Conservation (phyloP, 2,113 vertebrate genomes). For the Choloepus hoffmanni region DNA sequence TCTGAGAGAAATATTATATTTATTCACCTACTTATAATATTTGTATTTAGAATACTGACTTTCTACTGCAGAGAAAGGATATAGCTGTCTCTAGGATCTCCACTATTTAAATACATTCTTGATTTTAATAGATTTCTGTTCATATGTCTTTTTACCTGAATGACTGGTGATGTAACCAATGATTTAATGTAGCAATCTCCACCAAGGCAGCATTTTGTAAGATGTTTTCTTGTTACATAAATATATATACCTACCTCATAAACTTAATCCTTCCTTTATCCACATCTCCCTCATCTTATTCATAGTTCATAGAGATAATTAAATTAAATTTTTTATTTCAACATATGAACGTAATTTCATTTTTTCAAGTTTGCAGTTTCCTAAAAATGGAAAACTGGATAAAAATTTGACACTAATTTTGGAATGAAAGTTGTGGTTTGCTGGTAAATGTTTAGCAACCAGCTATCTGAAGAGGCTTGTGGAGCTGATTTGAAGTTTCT, state of each 20-base stretch:
- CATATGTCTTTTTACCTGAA: background rate
- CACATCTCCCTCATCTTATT: background rate
- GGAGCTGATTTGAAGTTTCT: background rate
- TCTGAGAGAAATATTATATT: background rate
- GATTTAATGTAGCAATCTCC: background rate
- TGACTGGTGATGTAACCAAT: background rate
- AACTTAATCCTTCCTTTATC: background rate
- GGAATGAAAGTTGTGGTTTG: background rate
- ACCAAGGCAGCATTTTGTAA: background rate
- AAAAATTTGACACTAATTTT: background rate
- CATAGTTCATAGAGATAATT: background rate
- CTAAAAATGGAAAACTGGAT: background rate
- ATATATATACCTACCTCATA: background rate
- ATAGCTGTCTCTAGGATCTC: background rate
- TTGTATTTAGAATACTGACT: background rate
- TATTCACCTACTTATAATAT: background rate
- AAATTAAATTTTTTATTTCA: background rate
- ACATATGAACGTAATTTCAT: background rate
- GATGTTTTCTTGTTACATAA: background rate
- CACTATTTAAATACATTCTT: background rate
- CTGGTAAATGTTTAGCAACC: background rate
- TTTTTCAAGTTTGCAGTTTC: background rate
- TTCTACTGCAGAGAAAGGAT: background rate
- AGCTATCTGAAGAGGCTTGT: background rate
- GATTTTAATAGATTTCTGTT: background rate